These are phyloP conservation scores for Mormyrus iriodes DNA, from an alignment of 2,113 vertebrate species.

Conservation along the genomic window DNA sequence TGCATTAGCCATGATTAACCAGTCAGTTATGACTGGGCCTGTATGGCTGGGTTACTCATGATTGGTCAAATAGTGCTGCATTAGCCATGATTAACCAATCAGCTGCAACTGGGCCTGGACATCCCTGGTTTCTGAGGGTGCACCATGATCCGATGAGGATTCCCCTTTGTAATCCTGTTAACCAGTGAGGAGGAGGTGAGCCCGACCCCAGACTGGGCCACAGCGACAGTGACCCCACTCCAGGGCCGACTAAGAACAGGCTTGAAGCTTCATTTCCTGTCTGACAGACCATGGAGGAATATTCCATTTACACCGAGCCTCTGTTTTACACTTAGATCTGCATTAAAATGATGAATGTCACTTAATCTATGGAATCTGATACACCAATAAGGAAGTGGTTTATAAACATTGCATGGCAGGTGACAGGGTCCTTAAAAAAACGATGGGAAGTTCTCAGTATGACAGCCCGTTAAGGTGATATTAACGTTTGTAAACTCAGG, in stretches of 20 bases:
- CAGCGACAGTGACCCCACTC: background rate
- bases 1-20: background rate
- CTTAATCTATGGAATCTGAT: background rate
- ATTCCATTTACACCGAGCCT: background rate
- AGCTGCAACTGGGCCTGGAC: background rate
- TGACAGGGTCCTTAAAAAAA: background rate
- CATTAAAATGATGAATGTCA: background rate
- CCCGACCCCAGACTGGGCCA: background rate
- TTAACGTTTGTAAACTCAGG: background rate
- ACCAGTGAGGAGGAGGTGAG: background rate
- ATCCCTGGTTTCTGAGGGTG: background rate
- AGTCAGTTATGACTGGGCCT: background rate
- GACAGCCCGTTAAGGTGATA: background rate
- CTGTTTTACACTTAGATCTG: background rate
- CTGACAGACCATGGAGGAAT: background rate
- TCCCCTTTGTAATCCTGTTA: background rate
- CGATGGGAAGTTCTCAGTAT: background rate
- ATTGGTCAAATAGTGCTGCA: too few relatives aligned
- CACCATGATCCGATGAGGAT: background rate
- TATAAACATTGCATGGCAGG: background rate
- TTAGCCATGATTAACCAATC: too few relatives aligned
- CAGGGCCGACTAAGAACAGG: background rate
- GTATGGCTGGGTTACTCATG: too few relatives aligned
- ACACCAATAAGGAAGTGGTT: background rate
- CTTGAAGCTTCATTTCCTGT: background rate